Evolutionary conservation across 2,113 vertebrate species (phyloP).

Genomic region (Xenopus laevis): DNA sequence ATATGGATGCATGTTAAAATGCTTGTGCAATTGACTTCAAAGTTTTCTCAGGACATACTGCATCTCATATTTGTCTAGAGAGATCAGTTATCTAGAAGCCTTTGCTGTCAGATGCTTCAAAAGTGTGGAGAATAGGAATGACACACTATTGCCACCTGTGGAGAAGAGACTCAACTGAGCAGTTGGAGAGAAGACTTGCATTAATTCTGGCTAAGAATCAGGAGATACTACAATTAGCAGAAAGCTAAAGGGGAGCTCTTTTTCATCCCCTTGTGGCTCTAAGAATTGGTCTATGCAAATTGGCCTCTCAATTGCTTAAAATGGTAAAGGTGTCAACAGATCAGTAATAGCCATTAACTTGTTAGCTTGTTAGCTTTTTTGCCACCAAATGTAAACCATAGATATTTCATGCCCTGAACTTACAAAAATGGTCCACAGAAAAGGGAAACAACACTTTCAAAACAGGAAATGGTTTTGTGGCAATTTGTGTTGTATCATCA

Average conservation of each 20-base stretch:
- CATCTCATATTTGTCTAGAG: slow-evolving; percentile 16
- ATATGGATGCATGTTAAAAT: slow-evolving; percentile 34
- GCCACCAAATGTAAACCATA: too few species aligned
- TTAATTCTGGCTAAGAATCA: slow-evolving; percentile 26
- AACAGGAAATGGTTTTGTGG: too few species aligned
- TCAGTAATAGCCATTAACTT: not conserved
- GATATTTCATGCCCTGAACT: too few species aligned
- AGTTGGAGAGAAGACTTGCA: slow-evolving; percentile 50
- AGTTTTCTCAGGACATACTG: slow-evolving; percentile 32
- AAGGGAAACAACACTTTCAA: not conserved
- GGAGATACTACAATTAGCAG: slow-evolving; percentile 36
- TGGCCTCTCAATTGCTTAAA: not conserved
- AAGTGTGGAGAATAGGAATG: slow-evolving; percentile 62
- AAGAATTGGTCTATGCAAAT: slow-evolving; percentile 34
- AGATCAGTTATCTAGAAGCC: slow-evolving; percentile 35
- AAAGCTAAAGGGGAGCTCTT: slow-evolving; percentile 22
- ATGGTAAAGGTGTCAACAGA: not conserved
- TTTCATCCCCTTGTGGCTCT: slow-evolving; percentile 10
- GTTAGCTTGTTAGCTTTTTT: too few species aligned
- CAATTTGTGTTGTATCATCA: too few species aligned
- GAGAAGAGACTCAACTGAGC: slow-evolving; percentile 52
- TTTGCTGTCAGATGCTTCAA: slow-evolving; percentile 51
- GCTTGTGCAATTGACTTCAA: slow-evolving; percentile 41
- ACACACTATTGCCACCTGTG: slow-evolving; percentile 53
- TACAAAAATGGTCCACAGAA: not conserved